Base-by-base conservation (phyloP, 53 echinoderm and acorn worm species). In the Apostichopus leukothele region DNA sequence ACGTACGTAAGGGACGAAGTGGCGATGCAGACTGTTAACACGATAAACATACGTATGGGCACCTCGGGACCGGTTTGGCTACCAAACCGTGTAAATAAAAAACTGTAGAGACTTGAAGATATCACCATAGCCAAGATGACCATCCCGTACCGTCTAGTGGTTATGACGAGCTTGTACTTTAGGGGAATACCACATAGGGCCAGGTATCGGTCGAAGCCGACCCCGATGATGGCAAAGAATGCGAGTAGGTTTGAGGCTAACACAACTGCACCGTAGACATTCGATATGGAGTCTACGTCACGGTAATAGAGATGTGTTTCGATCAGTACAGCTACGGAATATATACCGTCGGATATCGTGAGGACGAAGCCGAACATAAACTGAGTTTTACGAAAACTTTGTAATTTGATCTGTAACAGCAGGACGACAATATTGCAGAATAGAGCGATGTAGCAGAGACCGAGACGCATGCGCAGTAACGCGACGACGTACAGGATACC, bases 331-430 rank as follows among this genome's bases (percentile, higher is more conserved):
- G 51, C 39, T 13, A 11, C 39, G 8, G 86, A 18, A 86, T 68
- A 67, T 9, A 67, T 51, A 25, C 60, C 19, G 20, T 86, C 86
- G 19, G 86, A 18, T 61, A 86, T 86, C 0, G 73, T 71, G 0
- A 86, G 68, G 12, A 51, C 39, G 22, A 86, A 14, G 27, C 67
- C 86, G 27, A 86, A 86, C 19, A 86, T 27, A 71, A 61, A 86
- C 5, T 86, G 67, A 14, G 86, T 86, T 68, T 27, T 86, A 13
- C 67, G 86, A 67, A 26, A 86, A 27, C 73, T 86, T 6, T 73
- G 6, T 13, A 86, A 11, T 27, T 50, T 68, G 7, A 86, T 22
- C 50, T 86, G 86, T 18, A 86, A 7, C 12, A 67, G 11, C 13
- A 86, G 68, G 10, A 67, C 67, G 7, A 68, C 14, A 1, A 52